Evolutionary conservation across 2,113 vertebrate genomes (phyloP).

Genomic region (Naja naja): DNA sequence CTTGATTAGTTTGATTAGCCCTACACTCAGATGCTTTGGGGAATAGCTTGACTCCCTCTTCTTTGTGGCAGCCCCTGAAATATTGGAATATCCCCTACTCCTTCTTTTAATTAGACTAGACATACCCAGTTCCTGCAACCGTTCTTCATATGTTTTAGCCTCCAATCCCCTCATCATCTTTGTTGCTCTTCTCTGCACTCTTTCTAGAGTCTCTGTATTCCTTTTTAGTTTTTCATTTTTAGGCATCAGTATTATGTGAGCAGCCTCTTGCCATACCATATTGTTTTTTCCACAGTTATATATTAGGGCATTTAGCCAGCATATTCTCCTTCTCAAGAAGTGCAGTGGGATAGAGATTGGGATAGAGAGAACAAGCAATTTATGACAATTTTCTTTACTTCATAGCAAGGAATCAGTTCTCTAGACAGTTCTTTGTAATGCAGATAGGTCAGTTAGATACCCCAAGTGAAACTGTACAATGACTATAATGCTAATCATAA

Average conservation of each 20-base stretch:
- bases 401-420: neutral
- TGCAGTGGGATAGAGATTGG: too few species aligned
- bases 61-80: too few species aligned
- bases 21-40: too few species aligned
- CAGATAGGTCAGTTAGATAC: neutral
- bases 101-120: too few species aligned
- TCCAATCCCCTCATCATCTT: too few species aligned
- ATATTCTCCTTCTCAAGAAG: neutral
- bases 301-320: rapidly evolving
- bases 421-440: neutral
- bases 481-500: neutral
- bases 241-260: neutral
- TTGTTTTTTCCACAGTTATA: neutral
- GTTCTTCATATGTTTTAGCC: too few species aligned
- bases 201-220: neutral
- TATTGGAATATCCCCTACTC: too few species aligned
- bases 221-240: neutral
- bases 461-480: neutral
- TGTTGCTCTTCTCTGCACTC: too few species aligned
- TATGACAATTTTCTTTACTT: rapidly evolving
- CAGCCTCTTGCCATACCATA: rapidly evolving
- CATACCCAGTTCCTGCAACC: too few species aligned
- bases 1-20: too few species aligned
- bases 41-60: too few species aligned
- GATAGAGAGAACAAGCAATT: neutral